These are phyloP conservation scores for Asarcornis scutulata DNA, from an alignment of 2,113 vertebrate species.

Conservation along the genomic window DNA sequence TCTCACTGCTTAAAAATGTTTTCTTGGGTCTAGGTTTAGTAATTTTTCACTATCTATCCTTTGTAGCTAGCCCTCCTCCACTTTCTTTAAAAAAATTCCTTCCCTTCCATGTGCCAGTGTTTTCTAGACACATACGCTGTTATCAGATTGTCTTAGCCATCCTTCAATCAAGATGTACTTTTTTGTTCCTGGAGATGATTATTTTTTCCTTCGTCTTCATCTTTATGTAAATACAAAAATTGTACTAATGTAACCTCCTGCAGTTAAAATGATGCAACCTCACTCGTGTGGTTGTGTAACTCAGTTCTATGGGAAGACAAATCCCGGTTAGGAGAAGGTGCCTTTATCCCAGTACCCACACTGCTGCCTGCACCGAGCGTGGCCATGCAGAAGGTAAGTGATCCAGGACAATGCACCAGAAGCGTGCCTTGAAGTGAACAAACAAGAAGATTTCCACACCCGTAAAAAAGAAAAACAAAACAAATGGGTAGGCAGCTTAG, in stretches of 20 bases:
- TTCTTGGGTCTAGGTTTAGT: conserved; percentile 57
- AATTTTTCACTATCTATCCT: conserved; percentile 39
- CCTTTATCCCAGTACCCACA: not conserved
- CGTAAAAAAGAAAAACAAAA: conserved; percentile 25
- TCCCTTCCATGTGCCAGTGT: conserved; percentile 56
- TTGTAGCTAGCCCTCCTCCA: conserved; percentile 54
- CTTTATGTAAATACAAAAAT: conserved; percentile 62
- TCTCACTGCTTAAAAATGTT: conserved; percentile 53
- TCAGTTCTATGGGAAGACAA: conserved; percentile 16
- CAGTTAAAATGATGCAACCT: conserved; percentile 35
- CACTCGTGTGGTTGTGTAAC: conserved; percentile 5
- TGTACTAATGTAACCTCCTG: conserved; percentile 59
- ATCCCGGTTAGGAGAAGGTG: not conserved
- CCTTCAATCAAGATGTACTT: conserved; percentile 70
- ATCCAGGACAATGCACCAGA: conserved; percentile 21
- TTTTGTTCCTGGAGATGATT: conserved; percentile 55
- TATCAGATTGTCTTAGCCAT: conserved; percentile 66
- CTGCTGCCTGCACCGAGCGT: not conserved
- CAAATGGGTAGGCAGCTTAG: conserved; percentile 50
- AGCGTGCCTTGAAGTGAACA: conserved; percentile 53
- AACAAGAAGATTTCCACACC: conserved; percentile 15
- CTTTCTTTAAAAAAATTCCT: conserved; percentile 24
- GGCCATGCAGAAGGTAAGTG: not conserved
- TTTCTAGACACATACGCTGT: conserved; percentile 57
- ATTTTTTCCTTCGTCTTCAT: conserved; percentile 18